Evolutionary conservation across 2,113 vertebrate genomes (phyloP), one percentile per base, ranked within the genome.

Genomic region (Ochotona princeps): DNA sequence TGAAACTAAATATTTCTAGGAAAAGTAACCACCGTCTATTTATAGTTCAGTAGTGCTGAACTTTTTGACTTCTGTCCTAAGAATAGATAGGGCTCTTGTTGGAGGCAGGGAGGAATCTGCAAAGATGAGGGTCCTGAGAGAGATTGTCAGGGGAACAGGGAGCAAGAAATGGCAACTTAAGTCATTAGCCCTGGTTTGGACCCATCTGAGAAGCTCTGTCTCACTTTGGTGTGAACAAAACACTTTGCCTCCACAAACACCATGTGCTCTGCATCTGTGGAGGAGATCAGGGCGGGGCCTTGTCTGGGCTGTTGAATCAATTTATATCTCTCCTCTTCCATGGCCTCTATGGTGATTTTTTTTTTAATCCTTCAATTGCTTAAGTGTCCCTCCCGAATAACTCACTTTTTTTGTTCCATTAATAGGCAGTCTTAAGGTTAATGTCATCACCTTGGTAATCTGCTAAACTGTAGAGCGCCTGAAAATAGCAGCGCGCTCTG

Each of bases 401-500:
- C 26, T 93, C 1, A 1, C 75, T 90, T 81, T 9, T 70, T 60
- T 14, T 80, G 91, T 94, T 94, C n/a, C 91, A 44, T 93, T 96
- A 92, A 66, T 26, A 93, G 96, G 75, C n/a, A 28, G 70, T 88
- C 91, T 83, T 79, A 87, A 86, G 47, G 57, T 32, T 80, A 96
- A 18, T 83, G 85, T 84, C 86, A 30, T 95, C 85, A 44, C 84
- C 88, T 96, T 93, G 49, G 32, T 92, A 87, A 93, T 1, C 76
- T 47, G 49, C 81, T 90, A 65, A 89, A 57, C 75, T 80, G 35
- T 17, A 51, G 65, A 90, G 83, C 7, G 35, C 78, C 83, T 89
- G 78, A 94, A 94, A 95, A 94, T 80, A 94, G 81, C 82, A 90
- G 10, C 65, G 89, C 47, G 69, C 88, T 90, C 74, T 63, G 65